Conservation (phyloP, 2,113 vertebrate genomes). For the Etheostoma cragini region DNA sequence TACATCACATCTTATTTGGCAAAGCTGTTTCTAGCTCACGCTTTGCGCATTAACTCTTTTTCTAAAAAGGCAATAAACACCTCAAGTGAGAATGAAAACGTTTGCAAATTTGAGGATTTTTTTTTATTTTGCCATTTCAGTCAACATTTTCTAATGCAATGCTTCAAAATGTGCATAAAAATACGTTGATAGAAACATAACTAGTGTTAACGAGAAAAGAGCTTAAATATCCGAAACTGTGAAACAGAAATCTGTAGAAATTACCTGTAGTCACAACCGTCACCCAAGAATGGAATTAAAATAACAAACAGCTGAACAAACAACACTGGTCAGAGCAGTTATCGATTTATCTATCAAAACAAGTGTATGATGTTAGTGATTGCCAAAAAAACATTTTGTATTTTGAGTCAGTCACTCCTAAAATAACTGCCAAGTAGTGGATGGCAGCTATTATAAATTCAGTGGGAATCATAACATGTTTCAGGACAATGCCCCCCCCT, state of each 20-base stretch:
- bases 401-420: neutral
- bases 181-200: no score
- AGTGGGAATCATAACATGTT: neutral
- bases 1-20: no score
- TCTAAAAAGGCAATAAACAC: no score
- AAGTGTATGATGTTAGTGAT: neutral
- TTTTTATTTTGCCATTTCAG: no score
- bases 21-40: no score
- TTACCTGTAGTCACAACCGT: constrained; percentile 9
- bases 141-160: no score
- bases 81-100: no score
- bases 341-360: constrained; percentile 16
- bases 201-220: constrained; percentile 26
- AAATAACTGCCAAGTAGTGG: neutral
- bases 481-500: no score
- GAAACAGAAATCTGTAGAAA: constrained; percentile 37
- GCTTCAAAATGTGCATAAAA: no score
- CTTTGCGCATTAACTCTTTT: no score
- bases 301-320: constrained; percentile 22
- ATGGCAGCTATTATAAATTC: neutral
- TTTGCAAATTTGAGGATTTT: no score
- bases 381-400: neutral
- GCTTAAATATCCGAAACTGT: constrained; percentile 34
- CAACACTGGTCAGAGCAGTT: neutral
- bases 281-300: neutral